A percentile compares a stretch with the other conserved stretches of the same genome.
Evolutionary conservation across 2,797 vertebrate genomes (phyloP).

Genomic region (Bradypodion ventrale): DNA sequence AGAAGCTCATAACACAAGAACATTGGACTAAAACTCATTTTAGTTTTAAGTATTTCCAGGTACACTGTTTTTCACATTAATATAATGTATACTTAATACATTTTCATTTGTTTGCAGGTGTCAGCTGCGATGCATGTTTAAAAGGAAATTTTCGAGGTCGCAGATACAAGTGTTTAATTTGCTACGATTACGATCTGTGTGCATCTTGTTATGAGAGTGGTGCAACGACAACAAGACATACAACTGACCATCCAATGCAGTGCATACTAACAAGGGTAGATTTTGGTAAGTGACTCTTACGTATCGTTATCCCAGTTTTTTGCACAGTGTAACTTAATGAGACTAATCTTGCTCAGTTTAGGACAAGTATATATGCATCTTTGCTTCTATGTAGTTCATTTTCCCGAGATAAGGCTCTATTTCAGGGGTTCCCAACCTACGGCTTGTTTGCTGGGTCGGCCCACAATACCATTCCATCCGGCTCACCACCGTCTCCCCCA

Average conservation of each 20-base stretch:
- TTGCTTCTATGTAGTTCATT: not conserved
- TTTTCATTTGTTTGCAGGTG: conserved; percentile 83
- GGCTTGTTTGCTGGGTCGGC: too few relatives aligned
- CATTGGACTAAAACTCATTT: not conserved
- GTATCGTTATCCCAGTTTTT: not conserved
- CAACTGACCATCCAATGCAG: conserved; percentile 99
- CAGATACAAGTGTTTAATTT: conserved; percentile 99
- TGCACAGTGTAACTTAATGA: not conserved
- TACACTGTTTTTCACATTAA: not conserved
- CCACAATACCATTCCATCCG: too few relatives aligned
- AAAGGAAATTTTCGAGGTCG: conserved; percentile 99
- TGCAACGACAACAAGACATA: conserved; percentile 96
- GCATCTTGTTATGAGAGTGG: conserved; percentile 99
- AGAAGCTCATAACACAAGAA: not conserved
- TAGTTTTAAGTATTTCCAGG: not conserved
- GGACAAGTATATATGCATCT: too few relatives aligned
- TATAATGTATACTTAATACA: conserved; percentile 33
- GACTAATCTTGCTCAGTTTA: not conserved
- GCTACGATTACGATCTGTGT: conserved; percentile 99
- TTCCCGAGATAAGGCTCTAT: not conserved
- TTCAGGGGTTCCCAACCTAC: too few relatives aligned
- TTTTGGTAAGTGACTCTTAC: conserved; percentile 86
- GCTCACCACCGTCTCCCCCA: too few relatives aligned
- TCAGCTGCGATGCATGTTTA: conserved; percentile 99
- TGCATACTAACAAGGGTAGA: conserved; percentile 99